phyloP scores from a whole-genome alignment of 2,113 vertebrate species.

The Sturnira hondurensis region DNA sequence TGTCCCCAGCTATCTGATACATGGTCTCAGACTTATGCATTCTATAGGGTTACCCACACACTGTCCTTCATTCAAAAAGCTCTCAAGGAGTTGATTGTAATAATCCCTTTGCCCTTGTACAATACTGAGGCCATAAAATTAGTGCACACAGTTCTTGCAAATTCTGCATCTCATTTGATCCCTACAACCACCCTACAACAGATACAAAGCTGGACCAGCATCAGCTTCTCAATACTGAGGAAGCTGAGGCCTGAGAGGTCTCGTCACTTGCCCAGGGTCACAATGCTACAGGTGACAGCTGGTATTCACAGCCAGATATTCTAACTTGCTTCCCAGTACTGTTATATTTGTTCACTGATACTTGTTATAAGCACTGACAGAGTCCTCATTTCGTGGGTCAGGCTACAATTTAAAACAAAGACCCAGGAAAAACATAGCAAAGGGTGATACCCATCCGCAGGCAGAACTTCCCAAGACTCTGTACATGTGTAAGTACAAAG shows the following conservation, averaged over 20 bases:
- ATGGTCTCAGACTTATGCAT: too few species aligned
- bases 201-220: neutral
- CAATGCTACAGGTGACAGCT: neutral
- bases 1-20: neutral
- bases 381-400: neutral
- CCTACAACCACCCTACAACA: neutral
- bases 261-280: neutral
- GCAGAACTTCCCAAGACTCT: neutral
- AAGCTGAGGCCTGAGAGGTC: neutral
- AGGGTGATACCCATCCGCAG: neutral
- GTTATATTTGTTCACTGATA: neutral
- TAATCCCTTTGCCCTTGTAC: neutral
- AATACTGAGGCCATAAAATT: neutral
- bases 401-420: neutral
- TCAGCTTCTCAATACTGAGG: neutral
- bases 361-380: neutral
- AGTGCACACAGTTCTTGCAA: neutral
- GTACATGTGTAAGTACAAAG: neutral
- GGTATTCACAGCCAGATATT: neutral
- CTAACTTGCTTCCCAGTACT: neutral
- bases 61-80: neutral
- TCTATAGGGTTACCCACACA: neutral
- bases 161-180: neutral
- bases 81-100: neutral
- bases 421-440: neutral